Conservation (phyloP, 2,797 vertebrate genomes). For the Intellagama lesueurii region DNA sequence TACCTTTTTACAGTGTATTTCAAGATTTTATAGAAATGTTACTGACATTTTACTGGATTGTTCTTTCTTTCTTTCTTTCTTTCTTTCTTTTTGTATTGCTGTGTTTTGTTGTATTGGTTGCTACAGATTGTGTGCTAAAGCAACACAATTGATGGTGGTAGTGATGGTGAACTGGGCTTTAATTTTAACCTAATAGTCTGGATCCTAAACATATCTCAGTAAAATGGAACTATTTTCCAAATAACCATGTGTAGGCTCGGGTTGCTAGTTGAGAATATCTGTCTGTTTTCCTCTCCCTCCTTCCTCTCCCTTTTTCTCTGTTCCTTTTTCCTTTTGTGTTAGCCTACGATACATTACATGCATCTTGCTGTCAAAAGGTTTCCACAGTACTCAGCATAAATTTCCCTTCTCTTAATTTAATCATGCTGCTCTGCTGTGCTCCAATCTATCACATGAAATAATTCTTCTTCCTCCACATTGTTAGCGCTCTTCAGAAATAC, state of each 20-base stretch:
- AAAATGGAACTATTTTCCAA: neutral
- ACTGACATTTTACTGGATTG: too few relatives aligned
- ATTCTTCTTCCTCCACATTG: constrained; percentile 52
- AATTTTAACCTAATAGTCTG: neutral
- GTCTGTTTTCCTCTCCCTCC: neutral
- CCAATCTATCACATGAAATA: constrained; percentile 47
- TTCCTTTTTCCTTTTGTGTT: constrained; percentile 17
- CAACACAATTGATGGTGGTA: too few relatives aligned
- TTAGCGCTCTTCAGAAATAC: constrained; percentile 58
- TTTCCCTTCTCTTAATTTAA: constrained; percentile 53
- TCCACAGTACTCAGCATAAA: constrained; percentile 26
- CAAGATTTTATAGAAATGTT: too few relatives aligned
- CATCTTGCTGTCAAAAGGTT: constrained; percentile 43
- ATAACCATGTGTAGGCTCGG: neutral
- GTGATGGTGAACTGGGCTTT: neutral
- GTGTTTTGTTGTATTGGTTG: too few relatives aligned
- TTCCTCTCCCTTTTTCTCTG: neutral
- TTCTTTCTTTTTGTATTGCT: too few relatives aligned
- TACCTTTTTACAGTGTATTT: too few relatives aligned
- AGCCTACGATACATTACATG: neutral
- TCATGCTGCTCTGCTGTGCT: constrained; percentile 12
- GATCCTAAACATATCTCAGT: too few relatives aligned
- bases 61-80: too few relatives aligned
- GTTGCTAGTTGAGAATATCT: neutral
- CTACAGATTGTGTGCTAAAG: too few relatives aligned